Evolutionary conservation across 1,140 invertebrate species (phyloP), one percentile per base, ranked within the genome.

Genomic region (Drosophila mayri): DNA sequence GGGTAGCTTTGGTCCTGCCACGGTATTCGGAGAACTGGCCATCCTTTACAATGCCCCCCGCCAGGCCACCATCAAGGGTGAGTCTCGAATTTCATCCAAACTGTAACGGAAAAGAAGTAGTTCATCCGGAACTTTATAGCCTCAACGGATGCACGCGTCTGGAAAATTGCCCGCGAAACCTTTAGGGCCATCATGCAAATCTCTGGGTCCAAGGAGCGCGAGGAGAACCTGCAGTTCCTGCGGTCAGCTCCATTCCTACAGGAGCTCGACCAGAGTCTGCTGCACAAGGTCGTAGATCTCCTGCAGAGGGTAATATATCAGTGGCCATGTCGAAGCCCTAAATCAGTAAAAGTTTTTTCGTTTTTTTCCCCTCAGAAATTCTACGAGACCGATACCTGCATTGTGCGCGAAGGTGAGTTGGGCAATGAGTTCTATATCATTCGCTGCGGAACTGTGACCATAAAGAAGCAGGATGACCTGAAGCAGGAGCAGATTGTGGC

Each of bases 351-450:
- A 55, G 35, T 20, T 32, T 40, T 5, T 18, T 41, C 44, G 32
- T 10, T 12, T 44, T 20, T 7, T 25, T 0, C 2, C 4, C 8
- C 22, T 3, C 20, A 92, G 91, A 92, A 91, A 92, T 92, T 92
- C 60, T 99, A 97, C 92, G 95, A 96, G 52, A 94, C 96, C 22
- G 97, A 96, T 10, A 96, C 97, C 1, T 96, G 95, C 76, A 98
- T 99, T 66, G 96, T 99, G n/a, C 93, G 97, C 10, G 97, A 99
- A 93, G 98, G 98, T 0, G 98, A 98, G 50, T 95, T 95, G 63
- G 98, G 98, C 5, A 98, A 99, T 92, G 98, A 98, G 79, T 99
- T 99, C 93, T 99, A 97, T 91, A 98, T 99, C 65, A 98, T 99
- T 67, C 96, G 97, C 64, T 96, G 97, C 20, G 98, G 98, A 14